Evolutionary conservation across 2,113 vertebrate genomes (phyloP).

Genomic region (Erythrocercus mccallii): DNA sequence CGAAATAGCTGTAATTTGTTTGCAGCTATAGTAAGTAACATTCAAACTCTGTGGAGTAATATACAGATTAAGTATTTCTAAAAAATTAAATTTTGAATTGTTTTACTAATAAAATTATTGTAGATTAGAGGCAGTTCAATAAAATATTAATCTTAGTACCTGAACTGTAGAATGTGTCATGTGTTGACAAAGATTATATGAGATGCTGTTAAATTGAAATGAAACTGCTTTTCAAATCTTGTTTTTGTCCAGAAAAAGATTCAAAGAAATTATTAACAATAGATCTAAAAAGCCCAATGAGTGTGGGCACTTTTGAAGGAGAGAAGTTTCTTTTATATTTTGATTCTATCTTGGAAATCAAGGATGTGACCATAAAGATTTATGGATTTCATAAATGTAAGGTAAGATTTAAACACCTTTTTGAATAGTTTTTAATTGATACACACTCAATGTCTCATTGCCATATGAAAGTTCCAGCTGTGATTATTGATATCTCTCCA

Average conservation of each 20-base stretch:
- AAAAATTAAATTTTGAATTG: not conserved
- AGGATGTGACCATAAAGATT: constrained; percentile 69
- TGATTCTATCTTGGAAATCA: constrained; percentile 85
- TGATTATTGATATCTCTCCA: not conserved
- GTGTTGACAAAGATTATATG: not conserved
- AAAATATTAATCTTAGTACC: not conserved
- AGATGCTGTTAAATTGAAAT: not conserved
- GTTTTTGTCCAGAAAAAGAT: constrained; percentile 73
- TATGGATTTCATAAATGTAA: constrained; percentile 80
- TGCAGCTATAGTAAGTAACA: not conserved
- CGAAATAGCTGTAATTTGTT: not conserved
- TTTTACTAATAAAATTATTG: not conserved
- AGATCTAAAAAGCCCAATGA: constrained; percentile 73
- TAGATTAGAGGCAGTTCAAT: not conserved
- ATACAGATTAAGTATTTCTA: not conserved
- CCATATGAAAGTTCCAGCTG: not conserved
- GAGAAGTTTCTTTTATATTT: constrained; percentile 81
- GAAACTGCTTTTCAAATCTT: not conserved
- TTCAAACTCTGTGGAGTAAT: not conserved
- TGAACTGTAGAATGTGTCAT: not conserved
- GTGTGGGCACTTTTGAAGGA: constrained; percentile 77
- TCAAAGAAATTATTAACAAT: constrained; percentile 79
- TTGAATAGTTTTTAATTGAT: not conserved
- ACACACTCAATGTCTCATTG: not conserved
- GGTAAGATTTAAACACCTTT: constrained; percentile 69